A percentile compares a stretch with the other conserved stretches of the same genome.
These are phyloP conservation scores for Diphyllodes magnificus DNA, from an alignment of 2,113 vertebrate species.

Conservation along the genomic window DNA sequence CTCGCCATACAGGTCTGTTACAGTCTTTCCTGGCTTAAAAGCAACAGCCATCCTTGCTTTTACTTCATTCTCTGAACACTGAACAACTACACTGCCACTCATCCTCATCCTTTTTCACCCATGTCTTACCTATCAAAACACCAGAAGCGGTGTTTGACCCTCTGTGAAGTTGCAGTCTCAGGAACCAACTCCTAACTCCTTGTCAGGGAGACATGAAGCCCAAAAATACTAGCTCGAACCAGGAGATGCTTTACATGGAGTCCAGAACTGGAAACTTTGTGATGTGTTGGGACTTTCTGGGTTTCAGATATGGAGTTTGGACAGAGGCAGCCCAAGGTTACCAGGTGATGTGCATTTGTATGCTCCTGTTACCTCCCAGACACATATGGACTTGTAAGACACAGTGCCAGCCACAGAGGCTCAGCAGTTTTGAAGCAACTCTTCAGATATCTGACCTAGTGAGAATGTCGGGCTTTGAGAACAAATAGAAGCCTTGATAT, in stretches of 20 bases:
- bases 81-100: not conserved
- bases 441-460: not conserved
- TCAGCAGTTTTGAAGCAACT: not conserved
- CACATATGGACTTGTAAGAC: not conserved
- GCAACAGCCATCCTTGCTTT: not conserved
- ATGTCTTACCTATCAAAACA: not conserved
- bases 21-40: not conserved
- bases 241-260: not conserved
- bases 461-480: not conserved
- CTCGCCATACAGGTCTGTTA: not conserved
- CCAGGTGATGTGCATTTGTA: accelerated
- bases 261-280: not conserved
- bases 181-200: not conserved
- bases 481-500: not conserved
- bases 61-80: not conserved
- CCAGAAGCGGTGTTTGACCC: not conserved
- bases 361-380: not conserved
- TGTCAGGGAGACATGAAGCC: not conserved
- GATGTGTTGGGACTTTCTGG: not conserved
- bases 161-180: not conserved
- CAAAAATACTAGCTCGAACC: not conserved
- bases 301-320: not conserved
- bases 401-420: not conserved
- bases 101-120: not conserved
- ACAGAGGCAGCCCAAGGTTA: not conserved